Base-by-base conservation (phyloP, 2,113 vertebrate genomes). In the Balaeniceps rex region DNA sequence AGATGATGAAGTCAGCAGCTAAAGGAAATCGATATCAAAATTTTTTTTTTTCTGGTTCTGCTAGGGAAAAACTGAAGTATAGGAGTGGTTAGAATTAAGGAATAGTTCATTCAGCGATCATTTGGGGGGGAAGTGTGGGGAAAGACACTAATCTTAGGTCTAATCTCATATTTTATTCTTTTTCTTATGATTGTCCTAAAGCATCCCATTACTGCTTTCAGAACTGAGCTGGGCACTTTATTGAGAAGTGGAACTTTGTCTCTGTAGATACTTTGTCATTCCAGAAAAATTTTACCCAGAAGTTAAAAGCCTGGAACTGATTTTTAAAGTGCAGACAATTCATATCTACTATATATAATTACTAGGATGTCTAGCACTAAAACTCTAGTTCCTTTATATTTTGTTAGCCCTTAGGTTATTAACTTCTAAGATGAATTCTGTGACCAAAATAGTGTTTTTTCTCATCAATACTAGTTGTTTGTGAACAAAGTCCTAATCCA, bases 371-470 rank as follows among this genome's bases (percentile, higher is more conserved):
- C 55, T 47, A 65, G 33, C 51, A 70, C 19, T 75, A 54, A 79
- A 83, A 34, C 10, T 28, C 17, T 11, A 16, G 11, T 46, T 79
- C 21, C 34, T 79, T 68, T 61, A 13, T 49, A 10, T 70, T 90
- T 54, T 74, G 22, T 54, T 75, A 68, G 19, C 25, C 79, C 31
- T 47, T 57, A 55, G 13, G 13, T 83, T 83, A n/a, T 47, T 68
- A 72, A 76, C 22, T 54, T 82, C 19, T 22, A 65, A 49, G 28
- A 65, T 33, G 5, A 79, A n/a, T 66, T 52, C 33, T 76, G 72
- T 89, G 93, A 78, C 85, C 57, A 87, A 83, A 93, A 85, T 71
- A 91, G 60, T 65, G 81, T 70, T 93, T 95, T 95, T 93, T 92
- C 38, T 87, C 55, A 85, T 92, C 77, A 90, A 69, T 94, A 72